Evolutionary conservation across 2,888 invertebrate genomes (phyloP).

Genomic region (Arrhopalites spinosus): DNA sequence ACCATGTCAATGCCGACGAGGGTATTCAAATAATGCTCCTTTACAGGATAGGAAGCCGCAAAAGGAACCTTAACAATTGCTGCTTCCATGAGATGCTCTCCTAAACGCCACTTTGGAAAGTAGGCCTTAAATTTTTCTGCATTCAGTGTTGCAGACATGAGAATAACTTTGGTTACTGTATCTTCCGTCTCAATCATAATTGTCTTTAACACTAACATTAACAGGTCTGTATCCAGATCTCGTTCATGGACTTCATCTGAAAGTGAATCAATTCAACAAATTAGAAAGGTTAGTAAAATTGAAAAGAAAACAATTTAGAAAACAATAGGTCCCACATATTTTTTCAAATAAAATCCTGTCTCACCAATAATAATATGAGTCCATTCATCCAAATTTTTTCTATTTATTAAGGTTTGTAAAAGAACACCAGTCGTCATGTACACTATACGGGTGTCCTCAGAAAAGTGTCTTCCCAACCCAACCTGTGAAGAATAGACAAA

Average conservation of each 20-base stretch:
- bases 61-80: constrained; percentile 27
- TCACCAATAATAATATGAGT: constrained; percentile 79
- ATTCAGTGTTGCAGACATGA: constrained; percentile 95
- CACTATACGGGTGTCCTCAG: constrained; percentile 72
- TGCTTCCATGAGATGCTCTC: constrained; percentile 12
- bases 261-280: neutral
- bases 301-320: too few relatives aligned
- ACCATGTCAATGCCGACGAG: constrained; percentile 9
- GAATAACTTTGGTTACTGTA: constrained; percentile 70
- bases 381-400: constrained; percentile 74
- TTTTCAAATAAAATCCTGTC: too few relatives aligned
- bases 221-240: constrained; percentile 88
- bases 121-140: constrained; percentile 73
- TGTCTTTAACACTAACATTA: constrained; percentile 79
- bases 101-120: constrained; percentile 58
- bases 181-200: constrained; percentile 70
- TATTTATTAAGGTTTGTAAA: constrained; percentile 74
- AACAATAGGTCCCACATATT: too few relatives aligned
- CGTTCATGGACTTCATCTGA: constrained; percentile 91
- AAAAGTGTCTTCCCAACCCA: constrained; percentile 45
- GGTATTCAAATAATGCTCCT: constrained; percentile 26
- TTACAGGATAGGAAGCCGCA: constrained; percentile 7
- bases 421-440: constrained; percentile 91
- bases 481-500: constrained; percentile 42
- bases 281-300: too few relatives aligned